Evolutionary conservation across 2,797 vertebrate species (phyloP), one percentile per base, ranked within the genome.

Genomic region (Coracias cyanogaster): DNA sequence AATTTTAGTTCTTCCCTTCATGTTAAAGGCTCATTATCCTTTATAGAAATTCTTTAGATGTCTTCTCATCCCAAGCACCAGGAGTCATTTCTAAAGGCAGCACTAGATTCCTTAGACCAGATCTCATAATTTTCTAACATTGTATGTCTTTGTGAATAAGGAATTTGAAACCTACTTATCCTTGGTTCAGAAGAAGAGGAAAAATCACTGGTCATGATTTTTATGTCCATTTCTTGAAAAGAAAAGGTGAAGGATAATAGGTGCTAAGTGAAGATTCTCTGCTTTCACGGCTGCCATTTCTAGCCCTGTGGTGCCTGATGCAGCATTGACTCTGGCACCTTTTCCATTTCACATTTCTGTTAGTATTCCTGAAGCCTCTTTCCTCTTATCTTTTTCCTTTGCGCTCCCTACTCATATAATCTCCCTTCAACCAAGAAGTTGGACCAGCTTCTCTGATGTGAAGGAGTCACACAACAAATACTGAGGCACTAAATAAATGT

Each of bases 1-100:
- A 96, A 93, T 93, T 97, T 96, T 70, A 94, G 58, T 76, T 91
- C 92, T 93, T 93, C 35, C n/a, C 80, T 94, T 93, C 85, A 82
- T 91, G 87, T 93, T 88, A 94, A 96, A 94, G 66, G 77, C 73
- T 96, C 45, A 91, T 97, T 95, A 94, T 93, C 66, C 71, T 94
- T 76, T 84, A 81, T 19, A 93, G 58, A 94, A 94, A 94, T 96
- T 96, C 87, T 72, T 96, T 66, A 96, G 82, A 94, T 88, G 55
- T 79, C 62, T 83, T 86, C 91, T 95, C 76, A 86, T 86, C 55
- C 76, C 82, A 84, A 76, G 35, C 49, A 94, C 51, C 43, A 79
- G 39, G 25, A 93, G 70, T 72, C 24, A 90, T 89, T 93, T 95
- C 92, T 96, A 66, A 90, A 94, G 87, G 86, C 35, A 94, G 82